Evolutionary conservation across 2,113 vertebrate species (phyloP).

Genomic region (Phyllostomus hastatus): DNA sequence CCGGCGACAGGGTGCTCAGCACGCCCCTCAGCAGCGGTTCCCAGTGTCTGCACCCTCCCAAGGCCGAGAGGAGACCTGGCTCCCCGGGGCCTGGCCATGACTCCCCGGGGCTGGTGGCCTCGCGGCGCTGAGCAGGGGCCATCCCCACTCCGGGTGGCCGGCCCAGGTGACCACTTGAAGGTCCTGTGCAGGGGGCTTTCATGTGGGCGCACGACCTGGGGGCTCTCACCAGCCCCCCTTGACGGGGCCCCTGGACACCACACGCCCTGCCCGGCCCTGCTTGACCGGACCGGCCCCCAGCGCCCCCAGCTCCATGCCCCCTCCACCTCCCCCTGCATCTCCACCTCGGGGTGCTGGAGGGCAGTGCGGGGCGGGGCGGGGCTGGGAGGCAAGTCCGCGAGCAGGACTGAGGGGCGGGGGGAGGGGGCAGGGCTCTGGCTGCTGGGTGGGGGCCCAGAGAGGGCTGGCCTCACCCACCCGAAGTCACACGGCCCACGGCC

Average conservation of each 20-base stretch:
- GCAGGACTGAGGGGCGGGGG: background rate
- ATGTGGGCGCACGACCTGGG: accelerated
- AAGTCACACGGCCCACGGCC: background rate
- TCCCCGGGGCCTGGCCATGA: too few species aligned
- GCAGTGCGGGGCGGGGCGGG: too few species aligned
- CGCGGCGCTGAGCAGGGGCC: accelerated
- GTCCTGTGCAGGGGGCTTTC: accelerated
- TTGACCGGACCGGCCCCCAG: background rate
- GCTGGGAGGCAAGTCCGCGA: too few species aligned
- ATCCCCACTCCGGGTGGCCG: accelerated
- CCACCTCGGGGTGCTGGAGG: accelerated
- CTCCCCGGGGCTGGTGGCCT: accelerated
- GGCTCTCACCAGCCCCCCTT: accelerated
- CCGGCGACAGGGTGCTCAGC: accelerated
- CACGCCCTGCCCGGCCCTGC: accelerated
- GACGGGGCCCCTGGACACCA: accelerated
- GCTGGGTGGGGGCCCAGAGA: background rate
- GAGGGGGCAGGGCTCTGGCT: too few species aligned
- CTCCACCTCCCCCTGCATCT: accelerated
- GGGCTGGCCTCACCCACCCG: background rate
- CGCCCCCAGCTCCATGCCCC: background rate
- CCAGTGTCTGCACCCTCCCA: background rate
- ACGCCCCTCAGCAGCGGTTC: accelerated
- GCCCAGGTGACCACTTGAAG: accelerated
- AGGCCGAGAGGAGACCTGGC: accelerated